phyloP scores from a whole-genome alignment of 2,888 invertebrate species.

The Tyria jacobaeae region DNA sequence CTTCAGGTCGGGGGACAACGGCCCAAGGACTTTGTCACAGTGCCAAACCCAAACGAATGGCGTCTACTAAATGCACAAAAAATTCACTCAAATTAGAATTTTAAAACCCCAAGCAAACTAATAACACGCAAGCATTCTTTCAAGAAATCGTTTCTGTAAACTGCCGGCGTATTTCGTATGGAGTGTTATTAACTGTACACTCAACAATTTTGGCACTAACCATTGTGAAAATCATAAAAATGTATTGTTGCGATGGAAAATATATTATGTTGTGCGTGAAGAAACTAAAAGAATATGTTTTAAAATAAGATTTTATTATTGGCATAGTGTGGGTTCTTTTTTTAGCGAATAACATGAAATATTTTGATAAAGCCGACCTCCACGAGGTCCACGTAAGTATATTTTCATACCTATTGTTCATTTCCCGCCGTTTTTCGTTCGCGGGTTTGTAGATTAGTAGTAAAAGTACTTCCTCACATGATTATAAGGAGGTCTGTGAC shows the following conservation, averaged over 20 bases:
- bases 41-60: not conserved
- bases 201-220: conserved; percentile 22
- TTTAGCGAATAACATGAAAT: conserved; percentile 10
- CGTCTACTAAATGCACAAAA: not conserved
- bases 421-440: not conserved
- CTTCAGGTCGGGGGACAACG: not conserved
- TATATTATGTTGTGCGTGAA: conserved; percentile 31
- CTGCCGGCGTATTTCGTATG: conserved; percentile 10
- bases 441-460: not conserved
- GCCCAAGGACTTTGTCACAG: not conserved
- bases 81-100: not conserved
- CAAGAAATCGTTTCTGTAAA: conserved; percentile 3
- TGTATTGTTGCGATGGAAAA: conserved; percentile 17
- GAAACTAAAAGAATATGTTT: conserved; percentile 23
- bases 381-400: conserved; percentile 1
- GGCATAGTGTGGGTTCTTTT: conserved; percentile 2
- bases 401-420: conserved; percentile 5
- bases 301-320: conserved; percentile 31
- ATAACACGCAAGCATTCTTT: conserved; percentile 12
- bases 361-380: not conserved
- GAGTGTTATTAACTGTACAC: conserved; percentile 10
- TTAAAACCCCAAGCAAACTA: conserved; percentile 8
- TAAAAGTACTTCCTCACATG: not conserved
- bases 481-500: not conserved
- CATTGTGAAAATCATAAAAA: conserved; percentile 33